Percentiles rank a stretch among this genome's conserved stretches.
phyloP scores from a whole-genome alignment of 2,797 vertebrate species.

The Etheostoma perlongum region DNA sequence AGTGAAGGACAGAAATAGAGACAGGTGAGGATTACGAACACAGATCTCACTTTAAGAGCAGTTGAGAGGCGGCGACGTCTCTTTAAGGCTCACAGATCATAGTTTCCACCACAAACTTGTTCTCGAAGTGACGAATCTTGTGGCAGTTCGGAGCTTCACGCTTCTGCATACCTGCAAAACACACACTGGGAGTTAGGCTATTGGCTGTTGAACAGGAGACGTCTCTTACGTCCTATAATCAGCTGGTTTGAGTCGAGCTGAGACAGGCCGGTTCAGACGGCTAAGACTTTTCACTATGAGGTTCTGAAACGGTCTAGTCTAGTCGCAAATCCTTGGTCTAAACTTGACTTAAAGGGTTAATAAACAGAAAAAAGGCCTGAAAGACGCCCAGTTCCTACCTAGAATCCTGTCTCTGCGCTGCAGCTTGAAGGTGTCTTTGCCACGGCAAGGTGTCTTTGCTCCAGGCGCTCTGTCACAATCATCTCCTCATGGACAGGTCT shows the following conservation, averaged over 20 bases:
- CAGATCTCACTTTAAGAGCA: slow-evolving; percentile 70
- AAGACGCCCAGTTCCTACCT: slow-evolving; percentile 58
- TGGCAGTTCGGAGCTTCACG: slow-evolving; percentile 89
- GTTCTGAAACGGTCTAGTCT: too few relatives aligned
- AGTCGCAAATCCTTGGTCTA: too few relatives aligned
- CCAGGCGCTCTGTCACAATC: slow-evolving; percentile 95
- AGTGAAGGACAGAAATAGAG: slow-evolving; percentile 47
- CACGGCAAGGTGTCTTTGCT: too few relatives aligned
- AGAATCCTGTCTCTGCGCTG: slow-evolving; percentile 89
- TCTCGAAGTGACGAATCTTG: slow-evolving; percentile 95
- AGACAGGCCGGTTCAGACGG: too few relatives aligned
- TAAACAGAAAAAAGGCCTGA: background rate
- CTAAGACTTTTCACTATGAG: too few relatives aligned
- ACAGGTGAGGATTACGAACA: slow-evolving; percentile 55
- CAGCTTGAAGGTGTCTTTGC: slow-evolving; percentile 94
- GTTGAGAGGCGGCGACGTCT: background rate
- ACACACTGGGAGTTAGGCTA: background rate
- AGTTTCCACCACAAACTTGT: slow-evolving; percentile 91
- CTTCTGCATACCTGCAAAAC: slow-evolving; percentile 92
- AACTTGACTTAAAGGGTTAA: too few relatives aligned
- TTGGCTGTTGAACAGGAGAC: too few relatives aligned
- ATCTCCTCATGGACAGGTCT: slow-evolving; percentile 98
- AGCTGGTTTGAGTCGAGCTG: too few relatives aligned
- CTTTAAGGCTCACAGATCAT: slow-evolving; percentile 90
- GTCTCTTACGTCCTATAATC: too few relatives aligned